Percentiles rank a stretch among this genome's conserved stretches.
Conservation (phyloP, 2,888 invertebrate species). For the Trachelus troglodyta region DNA sequence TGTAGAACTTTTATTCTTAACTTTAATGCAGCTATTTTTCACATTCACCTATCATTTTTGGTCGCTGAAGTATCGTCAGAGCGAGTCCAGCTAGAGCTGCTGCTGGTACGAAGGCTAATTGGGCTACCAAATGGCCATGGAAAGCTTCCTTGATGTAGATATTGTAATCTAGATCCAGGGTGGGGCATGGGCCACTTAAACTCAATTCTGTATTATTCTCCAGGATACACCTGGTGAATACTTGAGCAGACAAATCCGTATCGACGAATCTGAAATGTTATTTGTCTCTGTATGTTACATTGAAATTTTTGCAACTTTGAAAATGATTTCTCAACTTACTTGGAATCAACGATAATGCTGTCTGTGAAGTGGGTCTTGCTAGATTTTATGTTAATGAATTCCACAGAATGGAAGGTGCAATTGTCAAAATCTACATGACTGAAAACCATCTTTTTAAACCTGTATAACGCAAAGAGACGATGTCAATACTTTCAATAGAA, state of each 20-base stretch:
- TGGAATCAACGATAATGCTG: constrained; percentile 73
- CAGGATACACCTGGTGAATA: constrained; percentile 73
- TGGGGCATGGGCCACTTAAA: constrained; percentile 65
- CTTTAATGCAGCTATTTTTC: neutral
- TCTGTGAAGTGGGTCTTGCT: constrained; percentile 76
- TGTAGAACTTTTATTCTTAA: neutral
- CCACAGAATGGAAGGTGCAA: constrained; percentile 76
- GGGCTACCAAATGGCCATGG: constrained; percentile 66
- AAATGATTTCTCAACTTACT: constrained; percentile 63
- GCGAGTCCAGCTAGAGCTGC: constrained; percentile 64
- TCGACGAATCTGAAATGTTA: constrained; percentile 72
- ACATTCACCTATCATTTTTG: constrained; percentile 64
- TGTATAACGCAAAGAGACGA: constrained; percentile 19
- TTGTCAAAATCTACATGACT: constrained; percentile 79
- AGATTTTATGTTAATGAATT: constrained; percentile 78
- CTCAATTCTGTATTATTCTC: constrained; percentile 69
- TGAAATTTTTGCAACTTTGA: neutral
- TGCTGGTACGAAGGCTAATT: constrained; percentile 66
- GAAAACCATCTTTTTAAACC: constrained; percentile 75
- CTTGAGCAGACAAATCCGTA: constrained; percentile 72
- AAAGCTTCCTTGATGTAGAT: constrained; percentile 70
- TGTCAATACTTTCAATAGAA: neutral
- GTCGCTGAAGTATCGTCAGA: constrained; percentile 64
- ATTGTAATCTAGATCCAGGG: constrained; percentile 71
- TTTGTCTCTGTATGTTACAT: neutral